Conservation (phyloP, 2,888 invertebrate species). For the Itoplectis maculator region DNA sequence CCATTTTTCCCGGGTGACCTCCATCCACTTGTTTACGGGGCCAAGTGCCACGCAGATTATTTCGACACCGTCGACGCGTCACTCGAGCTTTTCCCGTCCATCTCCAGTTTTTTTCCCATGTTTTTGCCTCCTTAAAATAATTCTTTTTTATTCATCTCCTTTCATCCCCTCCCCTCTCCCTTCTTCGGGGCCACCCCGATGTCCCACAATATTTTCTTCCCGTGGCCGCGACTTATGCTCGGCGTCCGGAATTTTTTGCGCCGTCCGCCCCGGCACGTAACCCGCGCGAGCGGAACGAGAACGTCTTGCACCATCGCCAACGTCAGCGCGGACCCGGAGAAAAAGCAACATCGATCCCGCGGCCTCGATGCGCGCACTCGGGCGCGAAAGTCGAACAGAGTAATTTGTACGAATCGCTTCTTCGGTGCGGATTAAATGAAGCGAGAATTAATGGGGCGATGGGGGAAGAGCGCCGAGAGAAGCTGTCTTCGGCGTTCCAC, state of each 20-base stretch:
- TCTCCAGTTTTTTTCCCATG: neutral
- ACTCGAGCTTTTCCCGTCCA: slow-evolving; percentile 22
- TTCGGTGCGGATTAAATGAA: slow-evolving; percentile 57
- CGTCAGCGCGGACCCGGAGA: neutral
- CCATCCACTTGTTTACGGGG: neutral
- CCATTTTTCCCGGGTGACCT: neutral
- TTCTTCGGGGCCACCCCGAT: too few relatives aligned
- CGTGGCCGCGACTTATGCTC: slow-evolving; percentile 43
- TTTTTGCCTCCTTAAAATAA: too few relatives aligned
- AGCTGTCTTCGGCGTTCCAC: slow-evolving; percentile 16
- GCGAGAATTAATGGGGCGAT: slow-evolving; percentile 47
- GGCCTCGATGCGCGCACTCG: slow-evolving; percentile 51
- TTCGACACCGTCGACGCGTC: slow-evolving; percentile 40
- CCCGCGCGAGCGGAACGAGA: slow-evolving; percentile 1
- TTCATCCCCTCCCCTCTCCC: neutral
- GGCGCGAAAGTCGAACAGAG: slow-evolving; percentile 65
- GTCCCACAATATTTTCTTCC: slow-evolving; percentile 55
- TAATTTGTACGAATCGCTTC: slow-evolving; percentile 59
- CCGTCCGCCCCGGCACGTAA: neutral
- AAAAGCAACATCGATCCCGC: slow-evolving; percentile 53
- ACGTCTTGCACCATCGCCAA: slow-evolving; percentile 31
- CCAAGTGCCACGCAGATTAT: slow-evolving; percentile 15
- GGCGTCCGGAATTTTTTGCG: slow-evolving; percentile 33
- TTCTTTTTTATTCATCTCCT: slow-evolving; percentile 20
- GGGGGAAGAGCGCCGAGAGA: slow-evolving; percentile 26